Percentiles rank a stretch among this genome's conserved stretches.
phyloP scores from a whole-genome alignment of 2,888 invertebrate species.

The Xanthorhoe spadicearia region DNA sequence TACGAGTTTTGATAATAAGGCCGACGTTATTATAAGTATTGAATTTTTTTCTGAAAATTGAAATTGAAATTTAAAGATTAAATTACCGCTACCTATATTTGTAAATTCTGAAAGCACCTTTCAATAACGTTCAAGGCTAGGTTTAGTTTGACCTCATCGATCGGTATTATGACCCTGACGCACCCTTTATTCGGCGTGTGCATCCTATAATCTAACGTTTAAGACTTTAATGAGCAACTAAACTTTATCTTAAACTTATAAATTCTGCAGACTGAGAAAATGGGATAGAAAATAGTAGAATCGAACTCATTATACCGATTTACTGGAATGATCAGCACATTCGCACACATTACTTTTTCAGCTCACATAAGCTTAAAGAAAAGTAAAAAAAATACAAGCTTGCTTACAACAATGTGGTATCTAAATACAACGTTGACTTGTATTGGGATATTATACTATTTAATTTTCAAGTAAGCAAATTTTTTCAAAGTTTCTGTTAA shows the following conservation, averaged over 20 bases:
- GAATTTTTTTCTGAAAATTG: too few relatives aligned
- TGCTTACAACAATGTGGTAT: neutral
- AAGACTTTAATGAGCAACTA: slow-evolving; percentile 7
- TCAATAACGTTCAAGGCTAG: slow-evolving; percentile 56
- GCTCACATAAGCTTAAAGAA: neutral
- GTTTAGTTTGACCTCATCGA: slow-evolving; percentile 68
- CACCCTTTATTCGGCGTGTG: slow-evolving; percentile 41
- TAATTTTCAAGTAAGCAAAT: neutral
- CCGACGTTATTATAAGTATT: too few relatives aligned
- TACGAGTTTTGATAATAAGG: too few relatives aligned
- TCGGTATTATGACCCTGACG: slow-evolving; percentile 57
- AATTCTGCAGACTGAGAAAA: slow-evolving; percentile 6
- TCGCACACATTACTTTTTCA: neutral
- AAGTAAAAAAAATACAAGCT: neutral
- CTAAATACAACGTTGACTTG: neutral
- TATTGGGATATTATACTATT: too few relatives aligned
- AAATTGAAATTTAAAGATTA: neutral
- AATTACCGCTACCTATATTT: slow-evolving; percentile 6
- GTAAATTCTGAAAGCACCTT: slow-evolving; percentile 26
- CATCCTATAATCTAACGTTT: slow-evolving; percentile 29
- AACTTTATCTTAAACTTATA: slow-evolving; percentile 1
- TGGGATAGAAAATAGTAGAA: neutral
- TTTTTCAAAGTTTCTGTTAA: neutral
- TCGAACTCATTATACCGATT: slow-evolving; percentile 3
- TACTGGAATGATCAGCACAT: neutral